Conservation (phyloP, 2,888 invertebrate genomes). For the Xanthia togata region DNA sequence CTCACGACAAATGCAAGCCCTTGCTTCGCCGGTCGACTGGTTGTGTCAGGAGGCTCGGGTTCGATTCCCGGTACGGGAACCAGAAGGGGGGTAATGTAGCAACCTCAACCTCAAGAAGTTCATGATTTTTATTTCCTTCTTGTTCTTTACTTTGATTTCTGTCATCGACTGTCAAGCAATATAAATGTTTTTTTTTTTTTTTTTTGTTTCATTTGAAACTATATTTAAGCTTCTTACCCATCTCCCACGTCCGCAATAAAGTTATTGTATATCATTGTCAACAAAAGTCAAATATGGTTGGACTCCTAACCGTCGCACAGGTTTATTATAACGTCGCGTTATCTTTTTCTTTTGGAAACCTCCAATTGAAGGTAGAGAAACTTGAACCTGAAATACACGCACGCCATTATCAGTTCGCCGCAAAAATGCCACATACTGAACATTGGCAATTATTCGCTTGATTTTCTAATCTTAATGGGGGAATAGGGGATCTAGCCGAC, state of each 20-base stretch:
- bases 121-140: too few species aligned
- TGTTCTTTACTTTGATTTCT: too few species aligned
- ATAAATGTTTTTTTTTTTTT: too few species aligned
- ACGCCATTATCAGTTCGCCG: not conserved
- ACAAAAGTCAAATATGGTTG: not conserved
- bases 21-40: too few species aligned
- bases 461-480: conserved; percentile 48
- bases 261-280: too few species aligned
- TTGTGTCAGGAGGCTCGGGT: conserved; percentile 92
- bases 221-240: too few species aligned
- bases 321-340: not conserved
- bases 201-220: too few species aligned
- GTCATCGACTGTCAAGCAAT: too few species aligned
- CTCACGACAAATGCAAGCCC: too few species aligned
- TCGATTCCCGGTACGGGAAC: conserved; percentile 93
- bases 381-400: not conserved
- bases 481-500: not conserved
- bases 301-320: not conserved
- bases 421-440: conserved; percentile 19
- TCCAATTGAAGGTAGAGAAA: not conserved
- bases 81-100: too few species aligned
- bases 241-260: too few species aligned
- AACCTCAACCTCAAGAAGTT: too few species aligned
- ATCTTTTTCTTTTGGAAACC: not conserved
- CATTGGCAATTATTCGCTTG: conserved; percentile 30